Evolutionary conservation across 2,797 vertebrate species (phyloP), one percentile per base, ranked within the genome.

Genomic region (Sebastes hubbsi): DNA sequence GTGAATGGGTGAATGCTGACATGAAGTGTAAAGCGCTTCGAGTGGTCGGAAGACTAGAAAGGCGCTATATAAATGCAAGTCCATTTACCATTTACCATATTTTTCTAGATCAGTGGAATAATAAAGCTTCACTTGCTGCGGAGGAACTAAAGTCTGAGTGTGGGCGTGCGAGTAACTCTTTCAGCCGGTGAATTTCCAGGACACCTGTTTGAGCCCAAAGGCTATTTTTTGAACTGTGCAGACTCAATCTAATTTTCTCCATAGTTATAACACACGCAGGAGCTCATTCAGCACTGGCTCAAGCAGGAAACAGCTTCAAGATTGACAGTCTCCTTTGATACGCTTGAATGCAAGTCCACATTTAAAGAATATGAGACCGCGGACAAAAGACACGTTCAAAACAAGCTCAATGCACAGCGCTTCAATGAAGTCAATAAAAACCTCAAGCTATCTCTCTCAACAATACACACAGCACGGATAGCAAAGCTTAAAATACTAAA

Each of bases 251-350:
- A 76, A 79, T 84, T 61, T 78, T 70, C 64, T 13, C 34, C 60
- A 72, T 16, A 42, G 32, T 59, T 61, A 14, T 27, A 72, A 85
- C 71, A 74, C 65, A 55, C 14, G 10, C 54, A 78, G 62, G 5
- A 5, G 6, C 52, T 75, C 68, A 79, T 70, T 79, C 80, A 72
- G 52, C 6, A 12, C 36, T 20, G 68, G 59, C 59, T 73, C 22
- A 59, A 72, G 61, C 64, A 72, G 38, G 78, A 80, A 85, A 80
- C 64, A 77, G 30, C 18, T 60, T 67, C 16, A 29, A 74, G 61
- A 90, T 66, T 81, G 84, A 64, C 81, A 85, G 58, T n/a, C 61
- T 61, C 14, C 25, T 86, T 78, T 86, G 59, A 87, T 49, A 62
- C 2, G 34, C 71, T 54, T 66, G 65, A 85, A 82, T 70, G 78